phyloP scores from a whole-genome alignment of 92 coral and sea anemone species.

The Isaurus tuberculatus region DNA sequence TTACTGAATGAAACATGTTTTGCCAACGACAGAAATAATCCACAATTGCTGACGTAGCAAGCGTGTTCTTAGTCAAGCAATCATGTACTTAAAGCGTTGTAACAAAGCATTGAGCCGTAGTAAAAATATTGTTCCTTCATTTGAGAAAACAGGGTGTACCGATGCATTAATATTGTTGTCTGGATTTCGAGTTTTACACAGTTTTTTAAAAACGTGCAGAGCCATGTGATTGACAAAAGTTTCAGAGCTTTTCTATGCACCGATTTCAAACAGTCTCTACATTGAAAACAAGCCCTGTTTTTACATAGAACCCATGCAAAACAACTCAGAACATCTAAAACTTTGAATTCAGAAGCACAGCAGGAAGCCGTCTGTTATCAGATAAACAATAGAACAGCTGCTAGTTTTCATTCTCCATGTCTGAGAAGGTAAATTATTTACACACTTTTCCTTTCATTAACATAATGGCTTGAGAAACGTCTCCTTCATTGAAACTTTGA shows the following conservation, averaged over 20 bases:
- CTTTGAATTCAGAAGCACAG: slow-evolving; percentile 27
- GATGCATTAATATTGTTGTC: not conserved
- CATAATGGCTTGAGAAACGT: not conserved
- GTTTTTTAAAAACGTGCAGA: not conserved
- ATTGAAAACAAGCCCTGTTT: not conserved
- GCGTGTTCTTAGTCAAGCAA: not conserved
- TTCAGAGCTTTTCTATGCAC: not conserved
- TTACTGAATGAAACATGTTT: slow-evolving; percentile 26
- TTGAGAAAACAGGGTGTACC: not conserved
- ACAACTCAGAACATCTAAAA: slow-evolving; percentile 16
- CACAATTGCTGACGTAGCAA: not conserved
- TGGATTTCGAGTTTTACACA: not conserved
- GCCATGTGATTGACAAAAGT: not conserved
- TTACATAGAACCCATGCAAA: not conserved
- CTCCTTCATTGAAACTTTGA: not conserved
- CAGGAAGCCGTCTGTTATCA: slow-evolving; percentile 14
- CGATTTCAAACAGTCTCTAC: not conserved
- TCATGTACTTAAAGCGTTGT: not conserved
- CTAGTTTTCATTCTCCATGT: slow-evolving; percentile 1
- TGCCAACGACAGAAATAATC: not conserved
- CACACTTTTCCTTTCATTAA: not conserved
- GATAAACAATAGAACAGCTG: slow-evolving; percentile 34
- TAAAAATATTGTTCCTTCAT: not conserved
- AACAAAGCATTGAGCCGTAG: not conserved
- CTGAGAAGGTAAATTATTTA: not conserved